phyloP scores from a whole-genome alignment of 1,140 invertebrate genomes.

The Carposina sasakii region DNA sequence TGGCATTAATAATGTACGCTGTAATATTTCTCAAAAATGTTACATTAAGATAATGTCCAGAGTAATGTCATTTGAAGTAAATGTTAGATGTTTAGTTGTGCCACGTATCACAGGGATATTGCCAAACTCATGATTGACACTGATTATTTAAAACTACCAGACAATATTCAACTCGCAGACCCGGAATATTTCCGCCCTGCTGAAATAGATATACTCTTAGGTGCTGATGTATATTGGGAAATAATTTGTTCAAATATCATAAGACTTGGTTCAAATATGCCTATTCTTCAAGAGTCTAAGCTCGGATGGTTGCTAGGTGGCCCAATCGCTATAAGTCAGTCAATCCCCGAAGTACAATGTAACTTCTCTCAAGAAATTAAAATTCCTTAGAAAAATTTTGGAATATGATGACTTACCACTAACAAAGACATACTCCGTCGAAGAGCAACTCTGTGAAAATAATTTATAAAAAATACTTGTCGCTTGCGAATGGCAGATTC shows the following conservation, averaged over 20 bases:
- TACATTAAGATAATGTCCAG: conserved; percentile 11
- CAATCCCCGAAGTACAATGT: background rate
- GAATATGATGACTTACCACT: too few relatives aligned
- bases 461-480: too few relatives aligned
- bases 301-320: background rate
- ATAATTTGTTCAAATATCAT: background rate
- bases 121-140: background rate
- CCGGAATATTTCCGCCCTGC: too few relatives aligned
- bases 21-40: conserved; percentile 4
- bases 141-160: background rate
- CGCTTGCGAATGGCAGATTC: too few relatives aligned
- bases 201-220: too few relatives aligned
- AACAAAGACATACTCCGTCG: too few relatives aligned
- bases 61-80: background rate
- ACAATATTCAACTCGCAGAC: background rate
- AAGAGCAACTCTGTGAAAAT: too few relatives aligned
- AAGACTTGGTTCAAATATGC: background rate
- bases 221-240: background rate
- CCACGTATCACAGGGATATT: background rate
- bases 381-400: too few relatives aligned
- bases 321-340: background rate
- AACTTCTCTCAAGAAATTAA: conserved; percentile 12
- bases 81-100: background rate
- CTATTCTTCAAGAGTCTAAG: background rate
- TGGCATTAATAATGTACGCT: background rate